Evolutionary conservation across 2,113 vertebrate species (phyloP).

Genomic region (Ia io): DNA sequence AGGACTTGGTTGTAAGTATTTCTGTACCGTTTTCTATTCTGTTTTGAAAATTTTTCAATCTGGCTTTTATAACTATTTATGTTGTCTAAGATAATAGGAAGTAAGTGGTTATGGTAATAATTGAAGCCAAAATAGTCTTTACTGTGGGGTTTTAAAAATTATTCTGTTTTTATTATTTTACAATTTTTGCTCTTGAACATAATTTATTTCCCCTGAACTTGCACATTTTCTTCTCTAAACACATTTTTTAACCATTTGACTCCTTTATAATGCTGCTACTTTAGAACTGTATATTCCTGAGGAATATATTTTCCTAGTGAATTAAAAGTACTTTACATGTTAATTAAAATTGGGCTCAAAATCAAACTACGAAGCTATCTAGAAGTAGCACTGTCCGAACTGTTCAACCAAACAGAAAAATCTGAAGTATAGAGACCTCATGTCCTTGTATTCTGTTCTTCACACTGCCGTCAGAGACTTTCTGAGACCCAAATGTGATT

Average conservation of each 20-base stretch:
- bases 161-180: constrained; percentile 26
- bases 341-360: constrained; percentile 16
- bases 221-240: not conserved
- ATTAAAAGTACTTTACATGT: not conserved
- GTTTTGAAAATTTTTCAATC: constrained; percentile 37
- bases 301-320: not conserved
- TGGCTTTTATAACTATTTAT: constrained; percentile 33
- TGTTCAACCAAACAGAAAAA: not conserved
- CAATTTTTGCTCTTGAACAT: constrained; percentile 33
- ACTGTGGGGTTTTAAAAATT: not conserved
- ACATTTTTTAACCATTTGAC: constrained; percentile 25
- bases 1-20: constrained; percentile 35
- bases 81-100: constrained; percentile 19
- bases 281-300: constrained; percentile 2
- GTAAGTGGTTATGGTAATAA: constrained; percentile 30
- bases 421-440: not conserved
- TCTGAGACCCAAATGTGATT: not conserved
- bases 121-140: constrained; percentile 27
- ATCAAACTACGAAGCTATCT: not conserved
- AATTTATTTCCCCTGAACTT: constrained; percentile 11
- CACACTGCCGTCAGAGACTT: not conserved
- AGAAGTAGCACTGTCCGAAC: not conserved
- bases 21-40: constrained; percentile 26
- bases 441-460: not conserved
- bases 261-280: not conserved